Evolutionary conservation across 2,888 invertebrate genomes (phyloP).

Genomic region (Ypsolopha sequella): DNA sequence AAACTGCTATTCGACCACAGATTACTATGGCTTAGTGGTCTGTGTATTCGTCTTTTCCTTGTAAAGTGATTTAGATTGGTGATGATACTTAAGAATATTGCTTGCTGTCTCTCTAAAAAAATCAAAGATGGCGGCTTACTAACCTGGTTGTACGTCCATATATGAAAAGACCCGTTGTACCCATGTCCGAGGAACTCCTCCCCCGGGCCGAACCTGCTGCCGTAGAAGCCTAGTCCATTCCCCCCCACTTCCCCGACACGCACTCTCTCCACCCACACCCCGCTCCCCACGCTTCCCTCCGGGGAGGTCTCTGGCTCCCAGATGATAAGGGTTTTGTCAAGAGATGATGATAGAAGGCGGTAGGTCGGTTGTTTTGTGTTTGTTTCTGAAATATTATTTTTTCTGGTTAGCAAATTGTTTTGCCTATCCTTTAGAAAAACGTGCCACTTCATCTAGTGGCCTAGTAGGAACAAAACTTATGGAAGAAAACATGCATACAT

Average conservation of each 20-base stretch:
- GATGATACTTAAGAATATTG: background rate
- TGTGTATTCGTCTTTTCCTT: too few species aligned
- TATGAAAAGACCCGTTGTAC: conserved; percentile 93
- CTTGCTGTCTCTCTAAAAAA: background rate
- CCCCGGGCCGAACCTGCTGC: conserved; percentile 84
- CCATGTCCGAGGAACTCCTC: conserved; percentile 84
- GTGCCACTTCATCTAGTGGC: too few species aligned
- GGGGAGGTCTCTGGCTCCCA: conserved; percentile 77
- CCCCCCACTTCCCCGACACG: conserved; percentile 95
- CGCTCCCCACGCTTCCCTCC: conserved; percentile 41
- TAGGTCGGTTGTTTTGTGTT: conserved; percentile 25
- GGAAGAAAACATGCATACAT: too few species aligned
- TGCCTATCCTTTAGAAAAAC: too few species aligned
- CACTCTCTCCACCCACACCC: conserved; percentile 86
- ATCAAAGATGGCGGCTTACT: conserved; percentile 9
- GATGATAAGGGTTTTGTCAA: conserved; percentile 93
- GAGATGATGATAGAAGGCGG: conserved; percentile 85
- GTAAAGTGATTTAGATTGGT: background rate
- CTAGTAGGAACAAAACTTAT: too few species aligned
- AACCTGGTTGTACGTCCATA: conserved; percentile 77
- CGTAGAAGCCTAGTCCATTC: conserved; percentile 93
- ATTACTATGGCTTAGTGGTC: too few species aligned
- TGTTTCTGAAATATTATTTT: conserved; percentile 10
- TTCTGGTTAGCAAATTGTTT: conserved; percentile 19
- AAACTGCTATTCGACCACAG: too few species aligned